Evolutionary conservation across 2,797 vertebrate genomes (phyloP), one percentile per base, ranked within the genome.

Genomic region (Phataginus tetradactyla): DNA sequence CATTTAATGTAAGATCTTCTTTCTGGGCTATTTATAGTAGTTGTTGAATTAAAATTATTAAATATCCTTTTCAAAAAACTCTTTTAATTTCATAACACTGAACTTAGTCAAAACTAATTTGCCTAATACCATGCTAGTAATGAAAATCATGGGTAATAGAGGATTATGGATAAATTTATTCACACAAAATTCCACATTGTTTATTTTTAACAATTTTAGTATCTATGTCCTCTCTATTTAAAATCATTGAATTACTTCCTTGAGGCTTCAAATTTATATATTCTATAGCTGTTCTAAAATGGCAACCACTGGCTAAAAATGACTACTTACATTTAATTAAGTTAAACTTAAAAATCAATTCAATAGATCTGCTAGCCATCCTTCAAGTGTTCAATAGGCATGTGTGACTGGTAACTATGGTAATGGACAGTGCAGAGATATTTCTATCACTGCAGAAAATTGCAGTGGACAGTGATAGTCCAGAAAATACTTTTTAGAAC

Each of bases 321-420:
- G 59, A 27, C 42, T 92, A 49, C 49, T 68, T 83, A 96, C 42
- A 61, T 90, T 53, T 79, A 90, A 90, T 64, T 59, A 81, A 59
- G 45, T 68, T 80, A 42, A 57, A 88, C 25, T 68, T 13, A 79
- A 90, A 89, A 85, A 34, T 61, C 45, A 49, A 4, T 74, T 86
- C 37, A 42, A 80, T 27, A 25, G 66, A 81, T 29, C 15, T 32
- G 80, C 51, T 53, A 53, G 78, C 7, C n/a, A 59, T 34, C 61
- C 45, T 72, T 59, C 45, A 51, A 87, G 59, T 34, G 8, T 37
- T 85, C 55, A 78, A 29, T 3, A 86, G 74, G 18, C 21, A 20
- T 11, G 42, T 20, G 39, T 72, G 23, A 23, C 13, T 51, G n/a
- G 27, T 27, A 29, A 34, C 75, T 23, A 57, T 10, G 53, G 2